phyloP scores from a whole-genome alignment of 1,140 invertebrate species.

The Drosophila tani region DNA sequence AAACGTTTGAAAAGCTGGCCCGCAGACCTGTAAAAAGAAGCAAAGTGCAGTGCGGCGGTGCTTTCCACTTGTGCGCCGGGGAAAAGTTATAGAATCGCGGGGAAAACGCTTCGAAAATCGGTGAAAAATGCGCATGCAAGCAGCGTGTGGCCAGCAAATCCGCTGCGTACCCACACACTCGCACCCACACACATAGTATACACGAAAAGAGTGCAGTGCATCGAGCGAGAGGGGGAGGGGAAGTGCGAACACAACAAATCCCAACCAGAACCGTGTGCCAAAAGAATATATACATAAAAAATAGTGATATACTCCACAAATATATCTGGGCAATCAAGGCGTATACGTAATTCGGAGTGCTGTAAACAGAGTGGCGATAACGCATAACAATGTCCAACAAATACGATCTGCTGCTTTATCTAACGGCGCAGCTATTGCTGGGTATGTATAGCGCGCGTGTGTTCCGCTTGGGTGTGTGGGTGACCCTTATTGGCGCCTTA shows the following conservation, averaged over 20 bases:
- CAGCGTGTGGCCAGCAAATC: slow-evolving; percentile 68
- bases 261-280: slow-evolving; percentile 39
- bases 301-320: slow-evolving; percentile 6
- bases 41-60: not conserved
- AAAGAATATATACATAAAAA: slow-evolving; percentile 21
- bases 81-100: not conserved
- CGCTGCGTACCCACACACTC: slow-evolving; percentile 47
- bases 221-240: slow-evolving; percentile 19
- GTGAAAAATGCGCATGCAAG: slow-evolving; percentile 59
- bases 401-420: slow-evolving; percentile 67
- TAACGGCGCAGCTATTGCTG: slow-evolving; percentile 67
- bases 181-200: slow-evolving; percentile 50
- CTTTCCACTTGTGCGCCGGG: not conserved
- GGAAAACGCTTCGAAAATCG: not conserved
- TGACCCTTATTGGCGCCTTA: slow-evolving; percentile 45
- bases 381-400: slow-evolving; percentile 64
- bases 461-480: slow-evolving; percentile 8
- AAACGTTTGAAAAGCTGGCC: slow-evolving; percentile 3
- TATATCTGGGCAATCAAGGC: slow-evolving; percentile 30
- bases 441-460: slow-evolving; percentile 57
- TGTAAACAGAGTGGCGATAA: slow-evolving; percentile 76
- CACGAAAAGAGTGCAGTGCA: slow-evolving; percentile 38
- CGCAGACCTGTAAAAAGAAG: slow-evolving; percentile 4
- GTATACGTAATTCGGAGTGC: slow-evolving; percentile 68
- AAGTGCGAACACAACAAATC: slow-evolving; percentile 36